Base-by-base conservation (phyloP, 2,113 vertebrate genomes). In the Nestor notabilis region DNA sequence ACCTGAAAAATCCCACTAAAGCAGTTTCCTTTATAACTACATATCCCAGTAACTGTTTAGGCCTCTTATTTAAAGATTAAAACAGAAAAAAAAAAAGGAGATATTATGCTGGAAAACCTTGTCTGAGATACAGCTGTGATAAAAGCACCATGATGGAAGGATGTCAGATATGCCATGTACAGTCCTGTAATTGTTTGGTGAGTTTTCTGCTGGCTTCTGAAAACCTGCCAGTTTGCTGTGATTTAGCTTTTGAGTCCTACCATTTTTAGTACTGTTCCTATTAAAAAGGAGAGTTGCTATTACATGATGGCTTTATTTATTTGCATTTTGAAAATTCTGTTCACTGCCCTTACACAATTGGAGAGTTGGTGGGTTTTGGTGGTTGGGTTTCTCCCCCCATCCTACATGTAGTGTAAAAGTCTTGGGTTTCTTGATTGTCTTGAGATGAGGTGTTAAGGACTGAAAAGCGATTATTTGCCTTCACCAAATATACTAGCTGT, bases 101-200 rank as follows among this genome's bases (percentile, higher is more conserved):
- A 43, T 77, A 33, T 5, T 65, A 43, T 19, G 16, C 58, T 69
- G 33, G 43, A 60, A 75, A 47, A 44, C 55, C 27, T 83, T 28
- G 8, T 28, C 33, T 47, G 37, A 74, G 33, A n/a, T 52, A 35
- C 1, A 33, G 6, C 44, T 68, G 49, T 86, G 44, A 72, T 31
- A 44, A 18, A 21, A 60, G 8, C 13, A 39, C 63, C 1, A 1
- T n/a, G n/a, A 20, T 13, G 0, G 1, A 76, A 46, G 41, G 46
- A 65, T 56, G 27, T 90, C 56, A 60, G 13, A 27, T 88, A 46
- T 4, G 7, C 5, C 0, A 2, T n/a, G 21, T 56, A 27, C 37
- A 68, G 13, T 52, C 21, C 44, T 56, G 3, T 55, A 58, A 50
- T 46, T 76, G 28, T 3, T 78, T 75, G 75, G 52, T 27, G 33